Percentiles rank a stretch among this genome's conserved stretches.
phyloP scores from a whole-genome alignment of 2,888 invertebrate species.

The Biston betularia region DNA sequence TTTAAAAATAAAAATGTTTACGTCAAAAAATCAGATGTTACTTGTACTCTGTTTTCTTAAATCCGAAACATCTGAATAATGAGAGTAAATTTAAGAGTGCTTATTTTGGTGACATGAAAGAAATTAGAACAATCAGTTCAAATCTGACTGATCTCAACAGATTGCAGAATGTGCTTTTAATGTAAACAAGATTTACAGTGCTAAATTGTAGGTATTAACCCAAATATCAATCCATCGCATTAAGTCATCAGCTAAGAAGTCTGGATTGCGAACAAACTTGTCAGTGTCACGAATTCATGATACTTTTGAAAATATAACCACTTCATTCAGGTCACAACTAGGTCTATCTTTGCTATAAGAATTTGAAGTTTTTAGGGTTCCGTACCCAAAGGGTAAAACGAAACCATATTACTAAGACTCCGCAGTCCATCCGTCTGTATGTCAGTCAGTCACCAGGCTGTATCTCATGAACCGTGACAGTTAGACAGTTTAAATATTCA shows the following conservation, averaged over 20 bases:
- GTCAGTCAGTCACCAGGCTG: too few relatives aligned
- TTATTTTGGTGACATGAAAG: slow-evolving; percentile 29
- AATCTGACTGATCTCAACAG: slow-evolving; percentile 17
- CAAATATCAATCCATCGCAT: slow-evolving; percentile 22
- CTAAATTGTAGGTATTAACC: slow-evolving; percentile 32
- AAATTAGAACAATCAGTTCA: slow-evolving; percentile 23
- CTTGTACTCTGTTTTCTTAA: slow-evolving; percentile 11
- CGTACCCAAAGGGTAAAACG: too few relatives aligned
- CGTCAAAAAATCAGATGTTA: not conserved
- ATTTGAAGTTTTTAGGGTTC: too few relatives aligned
- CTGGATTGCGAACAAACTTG: slow-evolving; percentile 20
- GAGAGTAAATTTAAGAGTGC: slow-evolving; percentile 1
- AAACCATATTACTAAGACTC: too few relatives aligned
- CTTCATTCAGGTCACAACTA: not conserved
- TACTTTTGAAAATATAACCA: slow-evolving; percentile 6
- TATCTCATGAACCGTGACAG: too few relatives aligned
- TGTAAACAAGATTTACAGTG: slow-evolving; percentile 29
- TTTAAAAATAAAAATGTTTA: slow-evolving; percentile 10
- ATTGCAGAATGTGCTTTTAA: slow-evolving; percentile 16
- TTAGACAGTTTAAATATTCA: too few relatives aligned
- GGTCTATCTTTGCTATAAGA: not conserved
- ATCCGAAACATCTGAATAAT: slow-evolving; percentile 6
- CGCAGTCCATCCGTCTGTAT: too few relatives aligned
- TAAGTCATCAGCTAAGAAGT: slow-evolving; percentile 16
- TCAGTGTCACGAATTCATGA: slow-evolving; percentile 25